Evolutionary conservation across 2,797 vertebrate genomes (phyloP), one percentile per base, ranked within the genome.

Genomic region (Sardinella longiceps): DNA sequence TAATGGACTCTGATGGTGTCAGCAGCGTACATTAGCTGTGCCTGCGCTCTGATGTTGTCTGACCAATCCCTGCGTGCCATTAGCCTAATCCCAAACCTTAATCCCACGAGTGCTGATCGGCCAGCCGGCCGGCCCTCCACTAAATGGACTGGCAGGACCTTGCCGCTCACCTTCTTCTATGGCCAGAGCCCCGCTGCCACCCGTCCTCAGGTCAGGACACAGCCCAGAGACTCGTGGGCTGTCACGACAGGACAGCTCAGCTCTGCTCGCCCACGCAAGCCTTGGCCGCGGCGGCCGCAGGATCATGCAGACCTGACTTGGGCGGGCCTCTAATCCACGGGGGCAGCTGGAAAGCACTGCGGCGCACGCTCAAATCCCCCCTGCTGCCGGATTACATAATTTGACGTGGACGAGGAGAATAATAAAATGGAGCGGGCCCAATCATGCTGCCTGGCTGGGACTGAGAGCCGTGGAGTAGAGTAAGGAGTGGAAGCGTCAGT

Each of bases 11-110:
- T 18, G 63, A 12, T 33, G 28, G 63, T 70, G 63, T 70, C 63
- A 70, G 63, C 63, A 37, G 63, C 63, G 37, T 30, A 66, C 60
- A 66, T 66, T 66, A 66, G 60, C 60, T 66, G 10, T 66, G 28
- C 3, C 28, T 18, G 3, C 1, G 3, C 2, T 5, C n/a, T 70
- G 12, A 18, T 30, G 60, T 1, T 14, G 10, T 14, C 53, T 15
- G 28, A 33, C 63, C 63, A 70, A 70, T 70, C 14, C 0, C 30
- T 33, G 63, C 11, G 0, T 11, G 11, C 48, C n/a, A 14, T 23
- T 80, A n/a, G 30, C 56, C 48, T 82, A 37, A 37, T 74, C 45
- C 63, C 63, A 33, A 30, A 5, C 28, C 11, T 30, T 70, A 70
- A 70, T 70, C 63, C 63, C 15, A 30, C 14, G 12, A 70, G 63